Evolutionary conservation across 2,797 vertebrate species (phyloP).

Genomic region (Carapus acus): DNA sequence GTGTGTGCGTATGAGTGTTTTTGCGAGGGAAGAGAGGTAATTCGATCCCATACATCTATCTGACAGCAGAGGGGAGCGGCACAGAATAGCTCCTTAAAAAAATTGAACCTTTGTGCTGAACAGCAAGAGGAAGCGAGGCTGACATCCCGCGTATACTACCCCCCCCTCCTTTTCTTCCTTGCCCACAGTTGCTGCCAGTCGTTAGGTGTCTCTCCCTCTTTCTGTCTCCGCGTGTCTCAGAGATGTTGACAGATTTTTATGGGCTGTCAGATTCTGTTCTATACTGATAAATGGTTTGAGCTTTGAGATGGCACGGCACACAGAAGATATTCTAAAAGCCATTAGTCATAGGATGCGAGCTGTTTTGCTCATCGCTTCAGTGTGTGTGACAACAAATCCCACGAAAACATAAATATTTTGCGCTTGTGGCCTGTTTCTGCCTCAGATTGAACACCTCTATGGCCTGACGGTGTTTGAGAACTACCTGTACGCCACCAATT

Average conservation of each 20-base stretch:
- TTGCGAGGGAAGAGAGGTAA: conserved; percentile 32
- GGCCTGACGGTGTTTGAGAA: conserved; percentile 97
- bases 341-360: conserved; percentile 21
- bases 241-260: conserved; percentile 12
- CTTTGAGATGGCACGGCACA: conserved; percentile 14
- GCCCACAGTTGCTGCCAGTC: conserved; percentile 10
- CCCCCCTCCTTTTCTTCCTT: conserved; percentile 8
- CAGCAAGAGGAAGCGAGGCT: conserved; percentile 26
- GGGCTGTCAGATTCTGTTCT: conserved; percentile 13
- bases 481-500: conserved; percentile 96
- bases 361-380: conserved; percentile 2
- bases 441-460: conserved; percentile 90
- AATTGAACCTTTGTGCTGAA: conserved; percentile 33
- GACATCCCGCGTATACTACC: background rate
- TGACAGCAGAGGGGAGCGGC: conserved; percentile 46
- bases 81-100: conserved; percentile 39
- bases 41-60: conserved; percentile 45
- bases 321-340: background rate
- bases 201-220: conserved; percentile 8
- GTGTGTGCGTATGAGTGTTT: background rate
- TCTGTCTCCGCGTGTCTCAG: background rate
- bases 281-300: conserved; percentile 14
- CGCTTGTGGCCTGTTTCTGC: background rate
- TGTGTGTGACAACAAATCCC: background rate
- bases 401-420: background rate